phyloP scores from a whole-genome alignment of 1,140 invertebrate species.

The Lordiphosa clarofinis region DNA sequence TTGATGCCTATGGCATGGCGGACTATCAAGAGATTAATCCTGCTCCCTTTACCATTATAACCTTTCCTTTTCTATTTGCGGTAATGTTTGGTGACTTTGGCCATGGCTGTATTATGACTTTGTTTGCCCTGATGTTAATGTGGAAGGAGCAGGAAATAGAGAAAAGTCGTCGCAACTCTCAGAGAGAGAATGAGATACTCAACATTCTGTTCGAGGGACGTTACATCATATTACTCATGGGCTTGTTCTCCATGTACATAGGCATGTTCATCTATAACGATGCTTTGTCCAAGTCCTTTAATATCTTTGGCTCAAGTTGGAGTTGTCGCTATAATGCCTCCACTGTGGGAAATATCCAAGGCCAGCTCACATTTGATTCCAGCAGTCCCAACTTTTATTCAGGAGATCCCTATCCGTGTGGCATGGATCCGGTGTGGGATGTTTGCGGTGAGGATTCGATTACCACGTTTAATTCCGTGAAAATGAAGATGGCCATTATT shows the following conservation, averaged over 20 bases:
- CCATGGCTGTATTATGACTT: conserved; percentile 85
- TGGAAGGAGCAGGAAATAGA: conserved; percentile 85
- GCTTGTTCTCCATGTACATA: conserved; percentile 97
- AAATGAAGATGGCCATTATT: conserved; percentile 99
- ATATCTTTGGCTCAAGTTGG: conserved; percentile 95
- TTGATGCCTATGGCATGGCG: conserved; percentile 92
- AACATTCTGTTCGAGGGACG: conserved; percentile 97
- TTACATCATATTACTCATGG: conserved; percentile 98
- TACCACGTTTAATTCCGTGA: conserved; percentile 96
- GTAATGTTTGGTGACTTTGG: conserved; percentile 89
- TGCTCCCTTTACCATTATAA: conserved; percentile 85
- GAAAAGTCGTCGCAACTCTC: conserved; percentile 85
- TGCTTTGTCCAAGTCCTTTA: conserved; percentile 95
- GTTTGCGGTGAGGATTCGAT: conserved; percentile 95
- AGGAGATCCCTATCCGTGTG: conserved; percentile 77
- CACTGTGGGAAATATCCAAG: conserved; percentile 63
- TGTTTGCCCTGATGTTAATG: conserved; percentile 83
- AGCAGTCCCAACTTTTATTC: conserved; percentile 85
- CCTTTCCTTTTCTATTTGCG: conserved; percentile 88
- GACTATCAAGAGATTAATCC: conserved; percentile 89
- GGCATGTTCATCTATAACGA: conserved; percentile 97
- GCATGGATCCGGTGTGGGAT: conserved; percentile 91
- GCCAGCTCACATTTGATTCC: conserved; percentile 85
- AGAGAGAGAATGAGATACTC: conserved; percentile 94
- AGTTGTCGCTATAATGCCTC: conserved; percentile 85